These are phyloP conservation scores for Heteropelma amictum DNA, from an alignment of 2,888 invertebrate genomes.

Conservation along the genomic window DNA sequence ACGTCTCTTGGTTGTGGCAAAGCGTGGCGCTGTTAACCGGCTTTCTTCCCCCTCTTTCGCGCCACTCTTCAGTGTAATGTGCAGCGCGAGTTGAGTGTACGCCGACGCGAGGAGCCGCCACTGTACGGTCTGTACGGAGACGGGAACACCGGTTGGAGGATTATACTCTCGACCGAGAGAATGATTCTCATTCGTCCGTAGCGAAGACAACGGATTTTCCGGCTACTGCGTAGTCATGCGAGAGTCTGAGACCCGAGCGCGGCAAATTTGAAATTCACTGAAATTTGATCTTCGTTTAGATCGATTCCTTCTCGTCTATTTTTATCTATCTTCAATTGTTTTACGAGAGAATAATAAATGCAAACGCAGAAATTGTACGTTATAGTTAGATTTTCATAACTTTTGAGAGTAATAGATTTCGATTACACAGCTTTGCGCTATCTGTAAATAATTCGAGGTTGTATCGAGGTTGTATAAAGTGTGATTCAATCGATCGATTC, in stretches of 20 bases:
- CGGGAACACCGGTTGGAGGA: conserved; percentile 33
- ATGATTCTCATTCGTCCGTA: conserved; percentile 44
- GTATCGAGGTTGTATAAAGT: too few relatives aligned
- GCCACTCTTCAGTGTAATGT: not conserved
- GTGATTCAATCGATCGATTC: too few relatives aligned
- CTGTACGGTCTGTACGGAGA: conserved; percentile 43
- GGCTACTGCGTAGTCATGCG: conserved; percentile 47
- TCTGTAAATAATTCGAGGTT: too few relatives aligned
- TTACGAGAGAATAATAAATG: too few relatives aligned
- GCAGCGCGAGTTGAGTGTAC: conserved; percentile 43
- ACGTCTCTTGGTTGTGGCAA: conserved; percentile 59
- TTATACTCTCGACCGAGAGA: not conserved
- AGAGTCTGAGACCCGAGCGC: not conserved
- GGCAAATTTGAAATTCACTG: not conserved
- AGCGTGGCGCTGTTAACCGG: conserved; percentile 61
- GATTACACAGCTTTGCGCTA: too few relatives aligned
- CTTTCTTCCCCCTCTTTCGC: conserved; percentile 8
- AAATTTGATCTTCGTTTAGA: too few relatives aligned
- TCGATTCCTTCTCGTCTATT: not conserved
- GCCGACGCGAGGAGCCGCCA: conserved; percentile 56
- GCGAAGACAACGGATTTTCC: conserved; percentile 18
- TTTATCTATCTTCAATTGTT: too few relatives aligned
- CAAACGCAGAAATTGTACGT: too few relatives aligned
- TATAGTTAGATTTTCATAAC: too few relatives aligned
- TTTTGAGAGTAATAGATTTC: too few relatives aligned